Base-by-base conservation (phyloP, 2,888 invertebrate genomes). In the Frankliniella fusca region DNA sequence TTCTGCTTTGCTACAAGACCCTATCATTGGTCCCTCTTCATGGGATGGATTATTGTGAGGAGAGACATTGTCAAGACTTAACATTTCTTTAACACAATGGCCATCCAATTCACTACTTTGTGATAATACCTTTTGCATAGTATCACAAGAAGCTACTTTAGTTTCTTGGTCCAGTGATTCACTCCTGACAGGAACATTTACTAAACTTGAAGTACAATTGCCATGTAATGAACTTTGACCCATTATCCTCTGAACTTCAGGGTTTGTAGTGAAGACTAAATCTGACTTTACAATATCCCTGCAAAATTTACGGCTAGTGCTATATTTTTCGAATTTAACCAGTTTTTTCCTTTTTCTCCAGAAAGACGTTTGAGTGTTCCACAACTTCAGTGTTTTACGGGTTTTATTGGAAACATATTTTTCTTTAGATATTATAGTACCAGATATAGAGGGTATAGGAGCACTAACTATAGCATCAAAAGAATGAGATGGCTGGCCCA, bases 251-350 rank as follows among this genome's bases (percentile, higher is more conserved):
- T 90, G 90, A 81, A 88, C 90, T 84, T 90, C 89, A 83, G 90
- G 89, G 86, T 93, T 93, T 76, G 93, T 93, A 5, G 93, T 93
- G 0, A 91, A 93, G 7, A 92, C 89, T 83, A 93, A 88, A 83
- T 90, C 91, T 81, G 91, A 89, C 82, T 90, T 91, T 83, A 90
- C 89, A 84, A 93, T 93, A 20, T 80, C 76, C 65, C 23, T 83
- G 76, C 27, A 23, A 12, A 50, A 76, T 82, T 50, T 49, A 12
- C 11, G 9, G 9, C 15, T 12, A 3, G n/a, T 15, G 28, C 9
- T 20, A 48, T 10, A 0, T 23, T 9, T 11, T 80, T n/a, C 48
- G 49, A 48, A 15, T 48, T 27, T 82, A 91, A 90, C 18, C 91
- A 85, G 84, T 88, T 88, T 81, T 84, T 84, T 80, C 84, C 83